phyloP scores from a whole-genome alignment of 2,888 invertebrate species.

The Eristalis pertinax region DNA sequence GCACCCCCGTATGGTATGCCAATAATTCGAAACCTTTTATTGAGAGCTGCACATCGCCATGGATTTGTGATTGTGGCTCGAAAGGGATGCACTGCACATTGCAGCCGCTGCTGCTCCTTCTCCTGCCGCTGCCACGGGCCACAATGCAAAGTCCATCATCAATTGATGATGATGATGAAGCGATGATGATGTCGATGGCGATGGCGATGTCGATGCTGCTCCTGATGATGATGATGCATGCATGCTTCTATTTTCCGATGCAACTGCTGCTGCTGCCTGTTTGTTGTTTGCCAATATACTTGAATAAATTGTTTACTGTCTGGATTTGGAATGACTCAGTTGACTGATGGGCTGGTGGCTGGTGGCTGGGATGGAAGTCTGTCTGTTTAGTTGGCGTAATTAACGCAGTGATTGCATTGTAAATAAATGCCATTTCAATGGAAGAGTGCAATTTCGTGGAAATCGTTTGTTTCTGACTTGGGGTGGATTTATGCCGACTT shows the following conservation, averaged over 20 bases:
- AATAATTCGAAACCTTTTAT: constrained; percentile 66
- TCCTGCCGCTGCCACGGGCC: constrained; percentile 1
- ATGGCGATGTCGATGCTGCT: background rate
- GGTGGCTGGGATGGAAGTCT: background rate
- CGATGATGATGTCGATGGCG: constrained; percentile 12
- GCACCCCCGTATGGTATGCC: constrained; percentile 47
- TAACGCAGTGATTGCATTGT: constrained; percentile 70
- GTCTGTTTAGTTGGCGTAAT: constrained; percentile 66
- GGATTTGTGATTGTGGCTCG: constrained; percentile 59
- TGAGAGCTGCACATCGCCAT: constrained; percentile 42
- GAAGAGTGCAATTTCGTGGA: constrained; percentile 38
- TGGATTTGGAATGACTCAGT: constrained; percentile 60
- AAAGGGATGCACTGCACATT: constrained; percentile 47
- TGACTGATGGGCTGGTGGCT: constrained; percentile 10
- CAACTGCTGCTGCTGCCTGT: constrained; percentile 29
- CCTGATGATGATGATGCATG: constrained; percentile 31
- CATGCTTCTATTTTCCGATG: constrained; percentile 22
- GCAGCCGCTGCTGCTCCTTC: constrained; percentile 2
- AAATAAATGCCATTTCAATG: constrained; percentile 64
- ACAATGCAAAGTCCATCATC: constrained; percentile 54
- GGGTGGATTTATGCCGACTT: background rate
- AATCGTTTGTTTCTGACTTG: constrained; percentile 27
- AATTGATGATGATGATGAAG: constrained; percentile 41
- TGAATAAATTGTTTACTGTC: constrained; percentile 71
- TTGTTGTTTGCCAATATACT: constrained; percentile 68